Conservation (phyloP, 35 echinoderm and acorn worm species). For the Acanthaster planci region DNA sequence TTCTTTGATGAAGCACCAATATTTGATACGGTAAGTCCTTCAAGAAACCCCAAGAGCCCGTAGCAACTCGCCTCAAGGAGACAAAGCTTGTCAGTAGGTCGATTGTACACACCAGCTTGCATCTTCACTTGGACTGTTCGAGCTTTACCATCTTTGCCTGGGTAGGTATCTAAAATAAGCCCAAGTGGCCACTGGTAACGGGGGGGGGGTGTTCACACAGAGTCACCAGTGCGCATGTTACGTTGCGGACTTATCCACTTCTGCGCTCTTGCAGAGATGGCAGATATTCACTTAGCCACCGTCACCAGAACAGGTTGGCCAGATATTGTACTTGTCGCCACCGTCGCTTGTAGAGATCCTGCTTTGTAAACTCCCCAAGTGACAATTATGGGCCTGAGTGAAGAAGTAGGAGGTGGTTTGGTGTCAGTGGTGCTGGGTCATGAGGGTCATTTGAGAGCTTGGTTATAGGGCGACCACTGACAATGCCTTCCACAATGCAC, state of each 20-base stretch:
- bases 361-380: neutral
- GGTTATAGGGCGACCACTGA: slow-evolving; percentile 30
- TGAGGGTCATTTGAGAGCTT: slow-evolving; percentile 27
- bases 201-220: slow-evolving; percentile 29
- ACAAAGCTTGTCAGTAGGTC: slow-evolving; percentile 36
- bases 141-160: slow-evolving; percentile 34
- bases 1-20: neutral
- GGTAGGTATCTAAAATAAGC: neutral
- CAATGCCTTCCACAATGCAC: slow-evolving; percentile 18
- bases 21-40: slow-evolving; percentile 31
- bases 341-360: slow-evolving; percentile 3
- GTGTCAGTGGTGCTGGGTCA: slow-evolving; percentile 26
- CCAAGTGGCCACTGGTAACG: slow-evolving; percentile 31
- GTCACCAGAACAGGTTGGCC: slow-evolving; percentile 26
- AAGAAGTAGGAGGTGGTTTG: slow-evolving; percentile 30
- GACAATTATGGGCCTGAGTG: neutral
- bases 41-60: slow-evolving; percentile 7
- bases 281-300: slow-evolving; percentile 24
- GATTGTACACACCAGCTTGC: neutral
- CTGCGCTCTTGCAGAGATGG: slow-evolving; percentile 21
- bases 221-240: slow-evolving; percentile 3
- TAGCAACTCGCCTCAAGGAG: slow-evolving; percentile 37
- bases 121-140: slow-evolving; percentile 32
- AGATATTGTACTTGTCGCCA: slow-evolving; percentile 45
- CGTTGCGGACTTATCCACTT: slow-evolving; percentile 24